phyloP scores from a whole-genome alignment of 2,797 vertebrate species.

The Typhlichthys subterraneus region DNA sequence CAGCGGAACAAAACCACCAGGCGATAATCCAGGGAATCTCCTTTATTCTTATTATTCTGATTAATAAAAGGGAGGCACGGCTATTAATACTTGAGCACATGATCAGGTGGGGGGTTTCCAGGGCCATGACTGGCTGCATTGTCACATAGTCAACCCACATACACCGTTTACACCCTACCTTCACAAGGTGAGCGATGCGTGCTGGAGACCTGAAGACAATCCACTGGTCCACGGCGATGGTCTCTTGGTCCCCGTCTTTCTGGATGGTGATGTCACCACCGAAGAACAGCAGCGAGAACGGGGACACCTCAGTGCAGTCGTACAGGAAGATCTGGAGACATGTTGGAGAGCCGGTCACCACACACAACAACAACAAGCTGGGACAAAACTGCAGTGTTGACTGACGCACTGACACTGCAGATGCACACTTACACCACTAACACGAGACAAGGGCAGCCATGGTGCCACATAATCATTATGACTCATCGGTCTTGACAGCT shows the following conservation, averaged over 20 bases:
- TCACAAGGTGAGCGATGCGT: constrained; percentile 93
- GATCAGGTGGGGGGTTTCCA: too few relatives aligned
- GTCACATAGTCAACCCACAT: neutral
- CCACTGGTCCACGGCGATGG: constrained; percentile 95
- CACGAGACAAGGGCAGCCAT: neutral
- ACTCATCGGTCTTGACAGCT: constrained; percentile 40
- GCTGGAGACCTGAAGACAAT: constrained; percentile 95
- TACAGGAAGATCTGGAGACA: constrained; percentile 92
- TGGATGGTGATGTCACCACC: constrained; percentile 97
- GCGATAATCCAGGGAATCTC: too few relatives aligned
- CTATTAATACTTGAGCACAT: too few relatives aligned
- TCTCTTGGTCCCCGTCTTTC: constrained; percentile 92
- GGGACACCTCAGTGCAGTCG: constrained; percentile 96
- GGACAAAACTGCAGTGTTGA: too few relatives aligned
- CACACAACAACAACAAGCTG: constrained; percentile 15
- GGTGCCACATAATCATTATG: constrained; percentile 18
- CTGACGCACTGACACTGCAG: too few relatives aligned
- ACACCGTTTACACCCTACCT: constrained; percentile 70
- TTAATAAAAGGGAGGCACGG: too few relatives aligned
- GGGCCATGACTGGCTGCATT: too few relatives aligned
- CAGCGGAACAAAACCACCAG: too few relatives aligned
- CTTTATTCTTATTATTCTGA: too few relatives aligned
- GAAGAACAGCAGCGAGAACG: constrained; percentile 95
- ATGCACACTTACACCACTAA: too few relatives aligned
- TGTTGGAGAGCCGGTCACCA: neutral